Evolutionary conservation across 2,888 invertebrate species (phyloP), one percentile per base, ranked within the genome.

Genomic region (Leucophenga maculata): DNA sequence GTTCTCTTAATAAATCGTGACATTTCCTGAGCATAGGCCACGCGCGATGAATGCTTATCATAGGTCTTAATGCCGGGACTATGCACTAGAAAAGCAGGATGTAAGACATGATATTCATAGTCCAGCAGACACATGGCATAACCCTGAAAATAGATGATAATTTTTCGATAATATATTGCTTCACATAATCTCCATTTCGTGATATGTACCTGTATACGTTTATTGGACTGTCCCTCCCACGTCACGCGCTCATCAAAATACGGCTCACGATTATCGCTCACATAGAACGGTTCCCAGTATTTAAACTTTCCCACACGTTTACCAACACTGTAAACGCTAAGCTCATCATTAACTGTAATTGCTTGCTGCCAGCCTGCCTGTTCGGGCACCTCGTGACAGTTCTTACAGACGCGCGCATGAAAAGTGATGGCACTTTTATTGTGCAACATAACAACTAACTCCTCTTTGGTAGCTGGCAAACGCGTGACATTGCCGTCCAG

Each of bases 281-380:
- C 94, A 85, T 94, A 97, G 82, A 97, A 96, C 1, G 97, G 97
- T 87, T 97, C 97, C 97, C 97, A 97, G 82, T 93, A 93, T 13
- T 91, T 89, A 83, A 91, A 93, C 75, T 90, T 90, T 1, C 92
- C 93, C 60, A 90, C 92, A 26, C 96, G 90, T 82, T 94, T 93
- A 0, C 93, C 93, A 14, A 93, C 91, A 85, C 94, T 93, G 86
- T 95, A 95, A 6, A 86, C 39, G 0, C 76, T 31, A 1, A 85
- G 18, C 0, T 77, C 67, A 16, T 77, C 72, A 0, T 72, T 66
- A 3, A 64, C 68, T 0, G 44, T 69, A 68, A 52, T 22, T 1
- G 69, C 52, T 8, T 67, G 32, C 1, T 83, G 14, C 84, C 86
- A 86, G 0, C 69, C 59, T 1, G 69, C 13, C 6, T 78, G 69